Conservation (phyloP, 2,888 invertebrate species). For the Nesidiocoris tenuis region DNA sequence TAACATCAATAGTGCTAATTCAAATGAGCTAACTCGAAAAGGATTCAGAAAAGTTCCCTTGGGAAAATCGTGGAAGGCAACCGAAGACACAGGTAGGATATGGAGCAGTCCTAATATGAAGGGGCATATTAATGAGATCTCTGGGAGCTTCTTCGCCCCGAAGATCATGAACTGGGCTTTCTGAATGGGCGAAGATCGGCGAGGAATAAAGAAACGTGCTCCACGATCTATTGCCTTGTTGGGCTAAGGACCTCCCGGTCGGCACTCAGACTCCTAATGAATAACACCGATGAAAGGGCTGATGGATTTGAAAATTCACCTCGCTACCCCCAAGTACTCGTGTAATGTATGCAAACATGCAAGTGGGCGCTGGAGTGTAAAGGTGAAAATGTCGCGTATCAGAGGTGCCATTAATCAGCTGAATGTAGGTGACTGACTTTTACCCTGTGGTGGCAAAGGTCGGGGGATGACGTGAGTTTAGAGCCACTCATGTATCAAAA, state of each 20-base stretch:
- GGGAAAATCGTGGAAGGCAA: background rate
- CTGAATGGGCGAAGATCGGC: slow-evolving; percentile 13
- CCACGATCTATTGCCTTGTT: slow-evolving; percentile 33
- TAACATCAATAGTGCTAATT: background rate
- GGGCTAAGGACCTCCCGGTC: background rate
- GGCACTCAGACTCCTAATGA: background rate
- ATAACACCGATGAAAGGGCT: background rate
- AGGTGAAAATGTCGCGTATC: background rate
- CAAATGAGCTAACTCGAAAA: background rate
- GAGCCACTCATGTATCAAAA: no score
- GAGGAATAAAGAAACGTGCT: slow-evolving; percentile 24
- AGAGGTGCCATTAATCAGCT: background rate
- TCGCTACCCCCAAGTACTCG: no score
- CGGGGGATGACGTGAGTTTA: no score
- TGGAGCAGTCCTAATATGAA: slow-evolving; percentile 26
- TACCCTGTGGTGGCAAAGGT: no score
- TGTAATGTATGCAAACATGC: no score
- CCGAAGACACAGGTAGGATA: background rate
- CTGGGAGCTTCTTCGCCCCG: slow-evolving; percentile 2
- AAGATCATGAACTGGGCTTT: slow-evolving; percentile 31
- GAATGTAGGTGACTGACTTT: no score
- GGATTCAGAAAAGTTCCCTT: background rate
- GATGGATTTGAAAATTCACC: no score
- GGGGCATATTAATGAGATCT: slow-evolving; percentile 32
- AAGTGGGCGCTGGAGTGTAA: no score